A percentile compares a stretch with the other conserved stretches of the same genome.
These are phyloP conservation scores for Byasa hedistus DNA, from an alignment of 2,888 invertebrate species.

Conservation along the genomic window DNA sequence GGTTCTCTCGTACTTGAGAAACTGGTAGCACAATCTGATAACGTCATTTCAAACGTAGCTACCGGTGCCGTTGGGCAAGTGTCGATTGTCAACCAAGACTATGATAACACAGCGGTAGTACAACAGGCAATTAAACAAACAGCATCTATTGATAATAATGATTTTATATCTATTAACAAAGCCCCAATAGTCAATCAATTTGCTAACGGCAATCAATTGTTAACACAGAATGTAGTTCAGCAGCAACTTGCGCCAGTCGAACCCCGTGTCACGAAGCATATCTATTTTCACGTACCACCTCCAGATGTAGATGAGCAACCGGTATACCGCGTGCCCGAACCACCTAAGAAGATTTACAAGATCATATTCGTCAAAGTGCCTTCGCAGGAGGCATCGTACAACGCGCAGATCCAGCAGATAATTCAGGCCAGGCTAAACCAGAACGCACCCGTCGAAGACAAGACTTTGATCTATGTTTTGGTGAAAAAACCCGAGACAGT, in stretches of 20 bases:
- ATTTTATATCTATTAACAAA: not conserved
- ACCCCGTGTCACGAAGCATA: conserved; percentile 82
- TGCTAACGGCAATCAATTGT: not conserved
- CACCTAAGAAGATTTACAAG: conserved; percentile 84
- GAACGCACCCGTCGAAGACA: conserved; percentile 79
- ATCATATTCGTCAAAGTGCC: conserved; percentile 89
- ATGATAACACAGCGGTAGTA: not conserved
- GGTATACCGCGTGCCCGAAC: conserved; percentile 66
- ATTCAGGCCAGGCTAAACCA: conserved; percentile 78
- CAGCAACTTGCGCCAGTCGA: conserved; percentile 36
- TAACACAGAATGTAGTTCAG: conserved; percentile 2
- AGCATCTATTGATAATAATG: not conserved
- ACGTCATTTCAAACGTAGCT: not conserved
- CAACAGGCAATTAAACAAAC: conserved; percentile 6
- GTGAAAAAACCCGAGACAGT: conserved; percentile 83
- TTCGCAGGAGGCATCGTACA: conserved; percentile 75
- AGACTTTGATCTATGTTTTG: conserved; percentile 86
- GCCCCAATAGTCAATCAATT: not conserved
- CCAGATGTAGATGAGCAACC: conserved; percentile 82
- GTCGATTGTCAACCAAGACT: not conserved
- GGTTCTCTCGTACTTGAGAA: not conserved
- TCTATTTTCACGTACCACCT: conserved; percentile 88
- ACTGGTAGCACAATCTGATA: conserved; percentile 3
- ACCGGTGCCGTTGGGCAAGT: not conserved
- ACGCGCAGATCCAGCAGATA: conserved; percentile 60